Base-by-base conservation (phyloP, 2,113 vertebrate genomes). In the Oryzias javanicus region DNA sequence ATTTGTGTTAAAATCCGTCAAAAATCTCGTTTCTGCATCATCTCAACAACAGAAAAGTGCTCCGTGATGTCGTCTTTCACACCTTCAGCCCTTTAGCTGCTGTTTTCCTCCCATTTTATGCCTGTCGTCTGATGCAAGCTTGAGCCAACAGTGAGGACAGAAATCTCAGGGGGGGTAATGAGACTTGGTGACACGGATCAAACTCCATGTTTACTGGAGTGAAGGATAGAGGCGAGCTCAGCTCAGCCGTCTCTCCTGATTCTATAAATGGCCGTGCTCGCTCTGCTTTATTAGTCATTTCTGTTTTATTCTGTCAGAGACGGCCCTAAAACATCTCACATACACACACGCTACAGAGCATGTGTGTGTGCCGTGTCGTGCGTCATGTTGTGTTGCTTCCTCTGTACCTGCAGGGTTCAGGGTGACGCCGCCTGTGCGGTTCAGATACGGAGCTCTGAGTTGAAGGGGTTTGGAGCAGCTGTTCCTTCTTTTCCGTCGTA, bases 221-320 rank as follows among this genome's bases (percentile, higher is more conserved):
- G 7, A 40, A 60, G 20, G 55, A 47, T 42, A 7, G 29, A 60
- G 62, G 57, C 42, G 47, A 62, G 29, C 22, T 18, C n/a, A 62
- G 60, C 56, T 35, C 48, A 55, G 47, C 27, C 22, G 42, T 29
- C 51, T 49, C 25, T 6, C 4, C 16, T 25, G 45, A 16, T 54
- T 70, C 64, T 54, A 64, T 60, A 67, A 66, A 60, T 42, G 54
- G 73, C 55, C 72, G 58, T 25, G n/a, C 2, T 16, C 17, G 25
- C 16, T 60, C 54, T 27, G 44, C 22, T 58, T 55, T 48, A 54
- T 71, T 74, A 69, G 50, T 64, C 58, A 60, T 60, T 41, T 55
- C 49, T 50, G 35, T 44, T 53, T 16, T 41, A n/a, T 40, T 44
- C 41, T n/a, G 7, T 8, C 13, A 15, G 24, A 6, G 44, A 12